Conservation (phyloP, 2,113 vertebrate genomes). For the Cyprinodon brontotheroides region DNA sequence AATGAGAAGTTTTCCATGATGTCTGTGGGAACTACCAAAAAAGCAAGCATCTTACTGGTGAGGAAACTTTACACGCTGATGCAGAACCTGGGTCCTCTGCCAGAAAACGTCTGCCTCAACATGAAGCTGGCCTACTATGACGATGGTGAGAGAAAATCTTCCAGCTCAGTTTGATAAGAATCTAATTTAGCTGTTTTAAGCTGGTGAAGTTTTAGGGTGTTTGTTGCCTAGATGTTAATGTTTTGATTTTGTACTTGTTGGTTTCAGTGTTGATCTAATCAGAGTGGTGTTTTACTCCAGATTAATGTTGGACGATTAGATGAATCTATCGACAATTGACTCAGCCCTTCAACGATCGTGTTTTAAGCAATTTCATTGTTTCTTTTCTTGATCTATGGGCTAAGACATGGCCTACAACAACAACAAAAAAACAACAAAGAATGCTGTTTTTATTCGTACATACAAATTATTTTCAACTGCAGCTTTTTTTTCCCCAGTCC, state of each 20-base stretch:
- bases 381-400: no score
- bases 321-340: no score
- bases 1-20: constrained; percentile 69
- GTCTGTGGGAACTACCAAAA: constrained; percentile 83
- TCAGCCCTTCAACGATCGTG: no score
- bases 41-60: constrained; percentile 90
- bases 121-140: constrained; percentile 96
- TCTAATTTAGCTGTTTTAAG: background rate
- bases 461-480: no score
- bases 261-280: background rate
- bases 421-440: no score
- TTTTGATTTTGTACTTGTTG: background rate
- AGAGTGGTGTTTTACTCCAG: background rate
- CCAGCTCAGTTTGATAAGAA: background rate
- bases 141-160: constrained; percentile 77
- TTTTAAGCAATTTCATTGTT: no score
- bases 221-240: background rate
- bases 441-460: no score
- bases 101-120: constrained; percentile 87
- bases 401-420: no score
- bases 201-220: background rate
- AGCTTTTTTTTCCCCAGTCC: no score
- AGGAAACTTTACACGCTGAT: constrained; percentile 93
- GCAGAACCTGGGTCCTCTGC: constrained; percentile 91
- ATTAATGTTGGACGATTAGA: no score